A percentile compares a stretch with the other conserved stretches of the same genome.
These are phyloP conservation scores for Pipistrellus pipistrellus DNA, from an alignment of 2,797 vertebrate species.

Conservation along the genomic window DNA sequence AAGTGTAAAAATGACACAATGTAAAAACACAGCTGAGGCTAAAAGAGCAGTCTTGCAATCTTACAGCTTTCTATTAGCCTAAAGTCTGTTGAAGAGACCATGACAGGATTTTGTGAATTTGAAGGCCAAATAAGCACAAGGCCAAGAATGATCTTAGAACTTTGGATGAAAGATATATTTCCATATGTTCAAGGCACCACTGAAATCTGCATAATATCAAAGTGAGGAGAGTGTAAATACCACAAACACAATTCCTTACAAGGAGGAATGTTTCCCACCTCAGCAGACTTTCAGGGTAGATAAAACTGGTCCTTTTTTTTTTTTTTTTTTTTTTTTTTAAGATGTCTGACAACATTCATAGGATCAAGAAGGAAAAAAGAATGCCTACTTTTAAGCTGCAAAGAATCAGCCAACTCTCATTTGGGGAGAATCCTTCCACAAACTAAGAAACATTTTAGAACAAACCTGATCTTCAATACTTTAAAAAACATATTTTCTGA, in stretches of 20 bases:
- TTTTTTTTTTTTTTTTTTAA: neutral
- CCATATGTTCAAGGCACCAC: neutral
- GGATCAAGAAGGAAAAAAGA: neutral
- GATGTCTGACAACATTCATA: neutral
- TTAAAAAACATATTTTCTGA: conserved; percentile 23
- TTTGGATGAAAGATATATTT: neutral
- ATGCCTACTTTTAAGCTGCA: neutral
- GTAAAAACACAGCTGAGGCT: neutral
- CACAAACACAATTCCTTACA: neutral
- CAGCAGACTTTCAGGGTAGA: neutral
- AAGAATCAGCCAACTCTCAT: neutral
- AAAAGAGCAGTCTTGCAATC: neutral
- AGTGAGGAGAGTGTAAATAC: neutral
- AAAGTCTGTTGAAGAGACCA: neutral
- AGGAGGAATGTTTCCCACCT: neutral
- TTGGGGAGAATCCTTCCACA: neutral
- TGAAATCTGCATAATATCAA: neutral
- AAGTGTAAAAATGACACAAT: neutral
- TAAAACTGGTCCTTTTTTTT: neutral
- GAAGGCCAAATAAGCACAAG: neutral
- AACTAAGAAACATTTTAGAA: neutral
- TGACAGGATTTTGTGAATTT: neutral
- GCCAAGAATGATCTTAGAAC: neutral
- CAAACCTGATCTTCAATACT: conserved; percentile 13
- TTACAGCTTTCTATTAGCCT: neutral